Conservation (phyloP, 2,113 vertebrate genomes). For the Clarias gariepinus region DNA sequence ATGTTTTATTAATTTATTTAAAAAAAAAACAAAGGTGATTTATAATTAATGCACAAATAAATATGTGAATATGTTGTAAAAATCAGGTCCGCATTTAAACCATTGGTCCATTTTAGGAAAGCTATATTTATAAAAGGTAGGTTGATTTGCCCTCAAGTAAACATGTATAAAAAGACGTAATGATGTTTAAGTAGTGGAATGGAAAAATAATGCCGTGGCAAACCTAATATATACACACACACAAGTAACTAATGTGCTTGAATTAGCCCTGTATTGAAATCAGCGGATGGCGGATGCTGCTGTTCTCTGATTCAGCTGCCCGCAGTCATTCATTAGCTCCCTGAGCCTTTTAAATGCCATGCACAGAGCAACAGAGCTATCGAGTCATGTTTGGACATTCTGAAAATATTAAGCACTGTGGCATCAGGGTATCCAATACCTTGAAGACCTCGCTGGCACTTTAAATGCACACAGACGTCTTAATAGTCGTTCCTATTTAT, state of each 20-base stretch:
- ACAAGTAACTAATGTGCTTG: slow-evolving; percentile 1
- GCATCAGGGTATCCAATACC: not conserved
- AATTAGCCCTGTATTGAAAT: slow-evolving; percentile 16
- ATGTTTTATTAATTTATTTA: too few relatives aligned
- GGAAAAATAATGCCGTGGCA: not conserved
- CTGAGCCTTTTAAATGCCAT: slow-evolving; percentile 31
- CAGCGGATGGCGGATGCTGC: slow-evolving; percentile 10
- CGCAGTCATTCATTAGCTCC: slow-evolving; percentile 38
- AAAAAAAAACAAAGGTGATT: too few relatives aligned
- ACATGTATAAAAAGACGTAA: not conserved
- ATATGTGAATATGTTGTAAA: not conserved
- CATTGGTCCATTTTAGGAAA: too few relatives aligned
- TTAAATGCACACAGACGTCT: slow-evolving; percentile 15
- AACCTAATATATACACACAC: not conserved
- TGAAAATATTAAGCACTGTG: slow-evolving; percentile 9
- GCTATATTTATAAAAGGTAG: not conserved
- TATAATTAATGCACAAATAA: not conserved
- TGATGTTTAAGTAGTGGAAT: not conserved
- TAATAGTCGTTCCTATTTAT: not conserved
- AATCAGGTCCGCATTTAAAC: not conserved
- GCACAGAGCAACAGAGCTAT: not conserved
- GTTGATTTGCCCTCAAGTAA: not conserved
- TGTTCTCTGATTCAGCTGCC: slow-evolving; percentile 19
- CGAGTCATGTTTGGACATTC: slow-evolving; percentile 38
- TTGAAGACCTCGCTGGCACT: not conserved